Conservation (phyloP, 2,888 invertebrate species). For the Stenichneumon culpator region DNA sequence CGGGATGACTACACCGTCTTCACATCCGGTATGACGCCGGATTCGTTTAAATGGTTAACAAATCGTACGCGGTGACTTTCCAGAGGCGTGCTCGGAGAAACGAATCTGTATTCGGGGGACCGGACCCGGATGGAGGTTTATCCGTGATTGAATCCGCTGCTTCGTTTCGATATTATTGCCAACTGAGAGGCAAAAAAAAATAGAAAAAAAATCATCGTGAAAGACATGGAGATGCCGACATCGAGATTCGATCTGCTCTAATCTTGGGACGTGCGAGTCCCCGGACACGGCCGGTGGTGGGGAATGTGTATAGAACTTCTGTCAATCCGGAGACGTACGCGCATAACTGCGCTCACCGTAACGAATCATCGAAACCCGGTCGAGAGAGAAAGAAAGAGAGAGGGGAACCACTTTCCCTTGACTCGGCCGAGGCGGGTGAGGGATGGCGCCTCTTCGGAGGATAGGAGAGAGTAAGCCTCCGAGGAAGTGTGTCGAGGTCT, state of each 20-base stretch:
- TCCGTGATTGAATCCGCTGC: constrained; percentile 23
- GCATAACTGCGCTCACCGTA: constrained; percentile 66
- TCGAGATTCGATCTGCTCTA: constrained; percentile 38
- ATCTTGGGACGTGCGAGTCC: constrained; percentile 26
- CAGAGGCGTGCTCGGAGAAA: constrained; percentile 51
- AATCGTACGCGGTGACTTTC: constrained; percentile 48
- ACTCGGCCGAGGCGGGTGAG: constrained; percentile 73
- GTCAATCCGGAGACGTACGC: constrained; percentile 35
- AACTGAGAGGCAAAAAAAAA: not conserved
- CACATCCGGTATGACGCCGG: constrained; percentile 25
- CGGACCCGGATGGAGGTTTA: constrained; percentile 53
- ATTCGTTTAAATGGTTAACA: constrained; percentile 33
- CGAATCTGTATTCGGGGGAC: constrained; percentile 27
- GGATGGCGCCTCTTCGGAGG: constrained; percentile 80
- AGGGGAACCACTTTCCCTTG: constrained; percentile 84
- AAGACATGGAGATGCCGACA: constrained; percentile 7
- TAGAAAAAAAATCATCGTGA: not conserved
- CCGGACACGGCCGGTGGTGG: constrained; percentile 11
- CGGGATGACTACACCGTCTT: not conserved
- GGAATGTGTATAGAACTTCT: constrained; percentile 10
- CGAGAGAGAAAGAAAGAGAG: constrained; percentile 71
- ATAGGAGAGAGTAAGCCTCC: constrained; percentile 77
- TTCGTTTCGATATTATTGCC: constrained; percentile 7
- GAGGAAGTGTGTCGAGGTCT: constrained; percentile 85
- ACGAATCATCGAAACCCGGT: constrained; percentile 69